A percentile compares a stretch with the other conserved stretches of the same genome.
phyloP scores from a whole-genome alignment of 1,140 invertebrate species.

The Amyelois transitella region DNA sequence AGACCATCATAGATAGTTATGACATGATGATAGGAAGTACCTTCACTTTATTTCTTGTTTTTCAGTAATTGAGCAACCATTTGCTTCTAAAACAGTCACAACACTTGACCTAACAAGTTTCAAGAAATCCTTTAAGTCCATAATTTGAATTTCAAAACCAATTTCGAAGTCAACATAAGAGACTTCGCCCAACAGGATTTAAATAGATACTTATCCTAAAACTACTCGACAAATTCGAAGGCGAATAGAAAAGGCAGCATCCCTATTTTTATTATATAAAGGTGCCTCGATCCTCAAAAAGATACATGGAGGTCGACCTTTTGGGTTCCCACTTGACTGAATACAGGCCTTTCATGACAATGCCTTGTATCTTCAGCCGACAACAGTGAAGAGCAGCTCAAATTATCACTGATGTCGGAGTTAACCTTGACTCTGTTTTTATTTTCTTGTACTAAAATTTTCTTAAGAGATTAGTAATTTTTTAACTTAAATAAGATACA shows the following conservation, averaged over 20 bases:
- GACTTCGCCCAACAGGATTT: neutral
- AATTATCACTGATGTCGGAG: conserved; percentile 6
- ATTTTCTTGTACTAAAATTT: neutral
- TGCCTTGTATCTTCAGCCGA: conserved; percentile 20
- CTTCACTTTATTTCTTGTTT: neutral
- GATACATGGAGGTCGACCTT: conserved; percentile 40
- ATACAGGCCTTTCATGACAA: conserved; percentile 43
- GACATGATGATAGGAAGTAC: neutral
- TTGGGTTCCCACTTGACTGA: conserved; percentile 31
- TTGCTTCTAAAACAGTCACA: no score
- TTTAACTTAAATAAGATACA: no score
- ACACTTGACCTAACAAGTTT: neutral
- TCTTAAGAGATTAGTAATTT: no score
- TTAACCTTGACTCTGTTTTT: conserved; percentile 1
- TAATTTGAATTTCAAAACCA: neutral
- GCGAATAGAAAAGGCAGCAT: conserved; percentile 8
- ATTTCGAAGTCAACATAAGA: neutral
- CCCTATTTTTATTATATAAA: conserved; percentile 38
- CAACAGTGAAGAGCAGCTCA: conserved; percentile 3
- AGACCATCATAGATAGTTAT: neutral
- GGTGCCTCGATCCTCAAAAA: conserved; percentile 25
- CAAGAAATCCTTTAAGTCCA: neutral
- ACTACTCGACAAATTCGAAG: neutral
- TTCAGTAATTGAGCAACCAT: no score
- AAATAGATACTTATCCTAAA: neutral